Base-by-base conservation (phyloP, 2,113 vertebrate genomes). In the Podarcis muralis region DNA sequence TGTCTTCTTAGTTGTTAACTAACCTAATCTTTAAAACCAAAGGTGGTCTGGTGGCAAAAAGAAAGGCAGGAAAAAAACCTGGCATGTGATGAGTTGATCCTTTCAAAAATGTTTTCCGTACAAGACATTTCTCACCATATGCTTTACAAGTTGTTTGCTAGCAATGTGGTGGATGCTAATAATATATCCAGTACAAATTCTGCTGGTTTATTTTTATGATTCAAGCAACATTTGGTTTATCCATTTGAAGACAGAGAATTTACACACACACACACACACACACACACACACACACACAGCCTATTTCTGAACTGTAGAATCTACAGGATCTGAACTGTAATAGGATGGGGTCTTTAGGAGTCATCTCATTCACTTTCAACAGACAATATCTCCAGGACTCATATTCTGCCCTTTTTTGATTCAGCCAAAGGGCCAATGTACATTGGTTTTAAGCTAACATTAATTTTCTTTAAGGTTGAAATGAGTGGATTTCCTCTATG, bases 401-500 rank as follows among this genome's bases (percentile, higher is more conserved):
- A 53, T 84, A 18, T 57, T 6, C 68, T 62, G 83, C 75, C 30
- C n/a, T 25, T 81, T 35, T 74, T 83, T 32, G 12, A 90, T 92
- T 57, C 0, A 86, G 57, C 6, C 75, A 89, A 79, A 83, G 86
- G 87, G 87, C 78, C 91, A 88, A 12, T 43, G 30, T 22, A 59
- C 27, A 53, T 6, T 25, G 62, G 1, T 53, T 87, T 68, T 86
- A 43, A 65, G 80, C 78, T 2, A 32, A 59, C 68, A 82, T n/a
- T 81, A 72, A 37, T 85, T 88, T 66, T 57, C 11, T 69, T 16
- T 48, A 68, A 23, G 88, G 80, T 74, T 48, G n/a, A 79, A 68
- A 40, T 27, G 86, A 43, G 59, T 25, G 94, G 40, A 78, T 66
- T 84, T 91, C 84, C 0, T 76, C 91, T 84, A 84, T 93, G 43